Base-by-base conservation (phyloP, 2,797 vertebrate genomes). In the Arctocebus calabarensis region DNA sequence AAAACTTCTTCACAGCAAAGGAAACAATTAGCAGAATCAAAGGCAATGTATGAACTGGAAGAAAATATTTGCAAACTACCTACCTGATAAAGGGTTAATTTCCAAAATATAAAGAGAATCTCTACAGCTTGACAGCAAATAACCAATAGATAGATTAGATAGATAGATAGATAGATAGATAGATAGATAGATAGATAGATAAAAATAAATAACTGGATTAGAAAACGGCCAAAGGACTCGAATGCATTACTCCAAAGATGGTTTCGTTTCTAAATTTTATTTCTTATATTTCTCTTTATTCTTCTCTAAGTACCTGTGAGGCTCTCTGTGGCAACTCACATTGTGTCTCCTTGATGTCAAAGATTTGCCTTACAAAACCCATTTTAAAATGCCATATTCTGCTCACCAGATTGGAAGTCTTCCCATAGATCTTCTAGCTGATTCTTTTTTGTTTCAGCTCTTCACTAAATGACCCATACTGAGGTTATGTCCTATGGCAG, bases 271-370 rank as follows among this genome's bases (percentile, higher is more conserved):
- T 84, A 81, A 61, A 84, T 14, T 43, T 91, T 95, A 71, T 34
- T 90, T 74, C 19, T 25, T 66, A 3, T 0, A 27, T 34, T 83
- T 92, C 82, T 93, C 57, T 89, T 96, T 74, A 61, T 45, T 85
- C 29, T 85, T 96, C n/a, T 94, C 62, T 92, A 94, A 91, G 12
- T 84, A 25, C 29, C 45, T 84, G 12, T 73, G 34, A 92, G n/a
- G 55, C 5, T 64, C 20, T 75, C 66, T 23, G 37, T 88, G 12
- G n/a, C 52, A 90, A 77, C 17, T 90, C 43, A 66, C 81, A n/a
- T n/a, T 75, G 2, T 22, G 62, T 57, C 17, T 43, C 71, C 43
- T 23, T 66, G 12, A 40, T 52, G 37, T 84, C 45, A 92, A 88
- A 8, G 19, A 3, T 64, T 94, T 97, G 12, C 45, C n/a, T 40